phyloP scores from a whole-genome alignment of 2,113 vertebrate genomes.

The Galbula dea region DNA sequence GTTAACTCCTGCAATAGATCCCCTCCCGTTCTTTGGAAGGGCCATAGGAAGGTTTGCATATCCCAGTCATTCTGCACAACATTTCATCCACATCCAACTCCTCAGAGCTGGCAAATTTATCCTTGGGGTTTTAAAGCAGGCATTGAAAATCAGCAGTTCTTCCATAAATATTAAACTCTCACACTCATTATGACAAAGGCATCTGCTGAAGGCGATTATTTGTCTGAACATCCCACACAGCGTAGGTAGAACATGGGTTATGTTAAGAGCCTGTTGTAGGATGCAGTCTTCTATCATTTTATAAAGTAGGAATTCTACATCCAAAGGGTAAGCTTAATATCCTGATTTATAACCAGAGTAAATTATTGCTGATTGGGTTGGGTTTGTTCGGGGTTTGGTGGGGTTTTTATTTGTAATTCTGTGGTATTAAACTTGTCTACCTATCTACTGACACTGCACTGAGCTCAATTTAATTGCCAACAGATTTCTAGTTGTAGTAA shows the following conservation, averaged over 20 bases:
- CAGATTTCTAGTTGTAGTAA: slow-evolving; percentile 32
- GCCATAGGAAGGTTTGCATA: rapidly evolving
- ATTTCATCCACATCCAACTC: not conserved
- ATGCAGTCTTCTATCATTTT: slow-evolving; percentile 38
- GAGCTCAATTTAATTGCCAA: slow-evolving; percentile 39
- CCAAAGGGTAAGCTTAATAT: slow-evolving; percentile 3
- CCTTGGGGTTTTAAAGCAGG: slow-evolving; percentile 22
- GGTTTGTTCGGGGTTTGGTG: not conserved
- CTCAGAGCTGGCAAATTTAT: not conserved
- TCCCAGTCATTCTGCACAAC: not conserved
- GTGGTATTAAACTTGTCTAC: slow-evolving; percentile 1
- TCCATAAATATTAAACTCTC: slow-evolving; percentile 61
- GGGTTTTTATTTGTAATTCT: not conserved
- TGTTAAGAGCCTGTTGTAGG: slow-evolving; percentile 56
- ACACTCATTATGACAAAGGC: slow-evolving; percentile 62
- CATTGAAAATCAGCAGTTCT: slow-evolving; percentile 50
- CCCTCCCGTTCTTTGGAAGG: not conserved
- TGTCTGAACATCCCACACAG: slow-evolving; percentile 59
- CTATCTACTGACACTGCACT: not conserved
- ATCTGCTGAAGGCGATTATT: slow-evolving; percentile 65
- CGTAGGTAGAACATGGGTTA: slow-evolving; percentile 58
- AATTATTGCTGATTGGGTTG: not conserved
- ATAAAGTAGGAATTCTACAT: slow-evolving; percentile 25
- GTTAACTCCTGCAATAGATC: not conserved
- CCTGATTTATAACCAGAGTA: not conserved